Base-by-base conservation (phyloP, 2,113 vertebrate genomes). In the Puma concolor region DNA sequence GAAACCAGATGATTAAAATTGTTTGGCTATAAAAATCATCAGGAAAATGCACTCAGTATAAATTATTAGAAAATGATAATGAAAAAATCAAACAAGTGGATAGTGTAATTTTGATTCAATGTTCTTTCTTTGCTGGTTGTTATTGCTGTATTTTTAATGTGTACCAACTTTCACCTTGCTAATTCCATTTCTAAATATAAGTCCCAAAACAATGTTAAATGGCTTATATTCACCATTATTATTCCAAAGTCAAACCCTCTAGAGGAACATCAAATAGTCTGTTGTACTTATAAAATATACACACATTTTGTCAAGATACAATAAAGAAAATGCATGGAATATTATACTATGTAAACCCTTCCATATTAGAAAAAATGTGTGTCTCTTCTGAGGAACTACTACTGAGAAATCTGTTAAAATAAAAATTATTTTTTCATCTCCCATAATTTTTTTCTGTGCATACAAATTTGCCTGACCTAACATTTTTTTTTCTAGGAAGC, bases 311-410 rank as follows among this genome's bases (percentile, higher is more conserved):
- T 92, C 8, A 90, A 82, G 54, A 27, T 93, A 54, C 74, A 96
- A 27, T 97, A 92, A 96, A 95, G 66, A 80, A 95, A 97, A 97
- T 88, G 8, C 64, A 97, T 90, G 16, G 50, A 95, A 92, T 96
- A 95, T 96, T 97, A 64, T 71, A 36, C 85, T 95, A 87, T 63
- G 88, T 85, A 88, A 95, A 54, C 36, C 31, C 8, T 97, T 97
- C 64, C 15, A 94, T 98, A 96, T 96, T 88, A 91, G 81, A 92
- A 96, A 98, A 98, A 98, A 98, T 17, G 38, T 93, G 74, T 94
- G 76, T 94, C 48, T 95, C 54, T 95, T 97, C 80, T 92, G 50
- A 97, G 67, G 36, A 95, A 94, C 38, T 74, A 80, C 84, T 94
- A 82, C 50, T 95, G 50, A 93, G 67, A 96, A 96, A 79, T 2